Evolutionary conservation across 2,113 vertebrate genomes (phyloP).

Genomic region (Eulemur rufifrons): DNA sequence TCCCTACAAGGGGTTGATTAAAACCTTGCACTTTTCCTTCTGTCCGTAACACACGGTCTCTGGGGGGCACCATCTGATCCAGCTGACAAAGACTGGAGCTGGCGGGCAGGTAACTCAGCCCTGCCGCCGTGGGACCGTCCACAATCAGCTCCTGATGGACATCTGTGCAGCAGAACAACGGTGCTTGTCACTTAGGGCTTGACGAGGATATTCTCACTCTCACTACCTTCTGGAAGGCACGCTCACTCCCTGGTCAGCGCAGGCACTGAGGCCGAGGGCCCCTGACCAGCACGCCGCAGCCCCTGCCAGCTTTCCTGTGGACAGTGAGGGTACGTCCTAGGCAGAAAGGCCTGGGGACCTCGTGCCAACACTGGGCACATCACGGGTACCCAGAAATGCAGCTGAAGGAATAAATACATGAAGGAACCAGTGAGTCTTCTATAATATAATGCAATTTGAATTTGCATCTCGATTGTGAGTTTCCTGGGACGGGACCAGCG

Average conservation of each 20-base stretch:
- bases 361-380: neutral
- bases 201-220: neutral
- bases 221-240: neutral
- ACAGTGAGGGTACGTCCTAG: neutral
- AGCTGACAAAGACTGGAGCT: neutral
- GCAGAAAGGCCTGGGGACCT: neutral
- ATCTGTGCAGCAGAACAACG: neutral
- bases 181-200: neutral
- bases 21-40: neutral
- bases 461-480: too few relatives aligned
- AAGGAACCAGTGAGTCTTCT: neutral
- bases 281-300: neutral
- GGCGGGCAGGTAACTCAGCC: neutral
- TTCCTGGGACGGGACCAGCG: neutral
- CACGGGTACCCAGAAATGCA: neutral
- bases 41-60: neutral
- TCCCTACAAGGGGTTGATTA: neutral
- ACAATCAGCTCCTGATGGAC: neutral
- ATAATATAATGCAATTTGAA: neutral
- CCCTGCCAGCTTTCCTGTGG: neutral
- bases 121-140: accelerated
- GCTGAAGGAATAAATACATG: neutral
- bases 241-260: neutral
- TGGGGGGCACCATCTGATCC: neutral
- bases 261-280: neutral